These are phyloP conservation scores for Cetonia aurata DNA, from an alignment of 2,888 invertebrate species.

Conservation along the genomic window DNA sequence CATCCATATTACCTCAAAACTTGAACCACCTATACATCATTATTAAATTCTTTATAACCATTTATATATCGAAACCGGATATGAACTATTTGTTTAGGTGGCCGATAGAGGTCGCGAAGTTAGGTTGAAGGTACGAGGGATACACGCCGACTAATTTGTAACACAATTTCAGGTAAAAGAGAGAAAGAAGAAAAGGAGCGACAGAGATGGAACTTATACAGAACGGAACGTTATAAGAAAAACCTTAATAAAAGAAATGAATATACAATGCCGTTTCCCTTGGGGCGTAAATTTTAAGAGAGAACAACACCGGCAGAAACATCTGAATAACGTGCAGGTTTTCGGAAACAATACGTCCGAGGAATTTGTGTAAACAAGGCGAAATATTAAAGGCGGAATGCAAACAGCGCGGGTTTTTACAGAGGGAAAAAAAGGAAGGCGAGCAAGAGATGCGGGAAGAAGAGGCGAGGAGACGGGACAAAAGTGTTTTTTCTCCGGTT, in stretches of 20 bases:
- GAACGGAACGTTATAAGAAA: constrained; percentile 44
- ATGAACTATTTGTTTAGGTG: constrained; percentile 64
- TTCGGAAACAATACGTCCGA: constrained; percentile 49
- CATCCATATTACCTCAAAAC: too few species aligned
- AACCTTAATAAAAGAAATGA: constrained; percentile 59
- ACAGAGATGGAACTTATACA: constrained; percentile 1
- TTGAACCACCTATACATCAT: neutral
- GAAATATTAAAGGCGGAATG: constrained; percentile 42
- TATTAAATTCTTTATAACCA: constrained; percentile 30
- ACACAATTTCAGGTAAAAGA: constrained; percentile 62
- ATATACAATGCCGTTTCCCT: constrained; percentile 55
- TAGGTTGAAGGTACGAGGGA: constrained; percentile 28
- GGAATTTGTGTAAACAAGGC: constrained; percentile 49
- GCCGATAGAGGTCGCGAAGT: constrained; percentile 30
- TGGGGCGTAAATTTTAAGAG: constrained; percentile 41
- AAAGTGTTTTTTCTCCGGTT: constrained; percentile 22
- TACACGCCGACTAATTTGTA: constrained; percentile 63
- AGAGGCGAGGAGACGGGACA: constrained; percentile 10
- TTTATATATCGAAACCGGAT: constrained; percentile 57
- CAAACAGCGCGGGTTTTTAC: constrained; percentile 35
- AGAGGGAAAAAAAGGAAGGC: constrained; percentile 16
- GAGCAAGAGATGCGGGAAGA: neutral
- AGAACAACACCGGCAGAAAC: constrained; percentile 47
- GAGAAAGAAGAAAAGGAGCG: constrained; percentile 39
- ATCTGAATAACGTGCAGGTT: constrained; percentile 47